Percentiles rank a stretch among this genome's conserved stretches.
phyloP scores from a whole-genome alignment of 2,888 invertebrate genomes.

The Caenorhabditis macrosperma region DNA sequence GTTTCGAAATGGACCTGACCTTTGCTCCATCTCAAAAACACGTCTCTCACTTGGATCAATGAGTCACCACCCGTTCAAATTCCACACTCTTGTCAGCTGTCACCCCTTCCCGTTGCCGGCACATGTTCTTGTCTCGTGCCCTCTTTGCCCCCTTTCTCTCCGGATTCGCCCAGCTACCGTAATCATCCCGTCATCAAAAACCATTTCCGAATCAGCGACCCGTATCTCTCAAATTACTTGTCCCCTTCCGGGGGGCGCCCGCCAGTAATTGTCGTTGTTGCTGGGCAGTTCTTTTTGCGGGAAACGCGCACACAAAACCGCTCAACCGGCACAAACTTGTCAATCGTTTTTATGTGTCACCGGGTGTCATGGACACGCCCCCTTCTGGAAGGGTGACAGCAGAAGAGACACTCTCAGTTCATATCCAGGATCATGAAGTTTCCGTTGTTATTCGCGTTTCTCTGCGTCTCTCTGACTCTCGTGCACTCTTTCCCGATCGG shows the following conservation, averaged over 20 bases:
- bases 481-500: constrained; percentile 49
- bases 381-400: not conserved
- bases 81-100: constrained; percentile 1
- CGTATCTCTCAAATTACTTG: constrained; percentile 35
- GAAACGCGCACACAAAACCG: constrained; percentile 25
- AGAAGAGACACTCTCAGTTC: not conserved
- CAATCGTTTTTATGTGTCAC: constrained; percentile 39
- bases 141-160: not conserved
- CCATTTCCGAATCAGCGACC: constrained; percentile 38
- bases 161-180: constrained; percentile 24
- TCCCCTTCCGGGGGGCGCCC: constrained; percentile 2
- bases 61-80: too few species aligned
- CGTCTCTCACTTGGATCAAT: not conserved
- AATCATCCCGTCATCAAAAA: constrained; percentile 47
- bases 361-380: constrained; percentile 7
- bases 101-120: not conserved
- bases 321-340: constrained; percentile 49
- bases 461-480: constrained; percentile 23
- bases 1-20: not conserved
- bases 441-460: constrained; percentile 9
- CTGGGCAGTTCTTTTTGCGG: constrained; percentile 6
- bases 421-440: constrained; percentile 20
- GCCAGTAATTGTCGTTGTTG: constrained; percentile 19
- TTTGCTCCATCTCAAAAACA: not conserved
- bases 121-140: constrained; percentile 3